Percentiles rank a stretch among this genome's conserved stretches.
Evolutionary conservation across 2,888 invertebrate species (phyloP).

Genomic region (Antheraea assamensis): DNA sequence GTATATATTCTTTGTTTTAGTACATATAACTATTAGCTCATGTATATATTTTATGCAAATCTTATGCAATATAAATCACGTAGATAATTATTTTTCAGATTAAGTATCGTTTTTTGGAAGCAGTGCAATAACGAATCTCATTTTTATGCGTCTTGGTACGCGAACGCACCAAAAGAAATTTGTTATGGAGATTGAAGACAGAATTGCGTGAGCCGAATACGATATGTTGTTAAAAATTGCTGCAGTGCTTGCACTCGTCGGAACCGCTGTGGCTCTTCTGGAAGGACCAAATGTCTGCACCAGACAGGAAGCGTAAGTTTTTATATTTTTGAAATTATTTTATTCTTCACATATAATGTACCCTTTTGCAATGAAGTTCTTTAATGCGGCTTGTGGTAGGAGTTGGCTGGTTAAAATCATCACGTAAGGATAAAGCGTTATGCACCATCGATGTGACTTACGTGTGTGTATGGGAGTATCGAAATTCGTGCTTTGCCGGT

Average conservation of each 20-base stretch:
- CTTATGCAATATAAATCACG: neutral
- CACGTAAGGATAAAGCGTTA: too few relatives aligned
- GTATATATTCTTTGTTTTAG: neutral
- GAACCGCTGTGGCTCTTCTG: constrained; percentile 59
- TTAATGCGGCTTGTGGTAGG: too few relatives aligned
- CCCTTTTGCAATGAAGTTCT: too few relatives aligned
- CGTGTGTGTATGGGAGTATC: too few relatives aligned
- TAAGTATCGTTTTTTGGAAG: neutral
- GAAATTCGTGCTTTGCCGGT: too few relatives aligned
- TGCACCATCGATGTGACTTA: too few relatives aligned
- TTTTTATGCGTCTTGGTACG: constrained; percentile 55
- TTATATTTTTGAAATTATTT: constrained; percentile 2
- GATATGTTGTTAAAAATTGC: constrained; percentile 61
- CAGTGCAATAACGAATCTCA: constrained; percentile 29
- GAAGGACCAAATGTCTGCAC: constrained; percentile 92
- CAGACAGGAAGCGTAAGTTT: constrained; percentile 78
- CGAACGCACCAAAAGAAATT: constrained; percentile 53
- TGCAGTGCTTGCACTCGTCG: constrained; percentile 50
- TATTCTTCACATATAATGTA: neutral
- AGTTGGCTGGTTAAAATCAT: too few relatives aligned
- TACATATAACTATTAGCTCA: neutral
- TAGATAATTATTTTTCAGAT: constrained; percentile 3
- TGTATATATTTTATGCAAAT: neutral
- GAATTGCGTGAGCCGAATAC: constrained; percentile 50
- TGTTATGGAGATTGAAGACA: constrained; percentile 66